These are phyloP conservation scores for Enteromius trimaculatus DNA, from an alignment of 2,797 vertebrate genomes.

Conservation along the genomic window DNA sequence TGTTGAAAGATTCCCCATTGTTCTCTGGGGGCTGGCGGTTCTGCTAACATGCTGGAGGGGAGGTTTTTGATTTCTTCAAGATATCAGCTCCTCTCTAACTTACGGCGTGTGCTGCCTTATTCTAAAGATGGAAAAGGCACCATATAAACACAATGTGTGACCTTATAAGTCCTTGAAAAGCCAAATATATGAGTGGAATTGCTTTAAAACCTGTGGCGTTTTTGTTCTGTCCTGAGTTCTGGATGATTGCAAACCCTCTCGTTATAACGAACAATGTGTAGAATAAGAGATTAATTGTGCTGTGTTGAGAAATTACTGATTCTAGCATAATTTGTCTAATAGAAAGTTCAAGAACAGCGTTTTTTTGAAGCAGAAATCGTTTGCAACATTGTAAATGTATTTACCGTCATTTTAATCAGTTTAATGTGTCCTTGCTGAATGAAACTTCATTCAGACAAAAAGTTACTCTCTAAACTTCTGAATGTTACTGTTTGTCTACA, in stretches of 20 bases:
- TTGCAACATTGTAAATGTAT: not conserved
- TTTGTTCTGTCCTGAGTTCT: not conserved
- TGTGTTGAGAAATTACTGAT: not conserved
- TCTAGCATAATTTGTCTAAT: not conserved
- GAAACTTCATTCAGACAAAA: not conserved
- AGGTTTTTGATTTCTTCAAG: constrained; percentile 64
- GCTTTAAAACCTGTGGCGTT: not conserved
- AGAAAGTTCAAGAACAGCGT: not conserved
- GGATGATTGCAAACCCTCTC: not conserved
- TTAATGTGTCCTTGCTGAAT: not conserved
- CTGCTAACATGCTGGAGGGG: constrained; percentile 46
- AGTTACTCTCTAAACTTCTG: not conserved
- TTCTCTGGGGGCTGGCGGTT: constrained; percentile 64
- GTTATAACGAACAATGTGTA: not conserved
- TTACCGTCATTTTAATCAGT: not conserved
- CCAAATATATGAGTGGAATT: not conserved
- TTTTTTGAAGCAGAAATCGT: not conserved
- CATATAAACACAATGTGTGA: not conserved
- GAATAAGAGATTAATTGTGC: not conserved
- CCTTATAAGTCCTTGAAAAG: constrained; percentile 1
- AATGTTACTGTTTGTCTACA: not conserved
- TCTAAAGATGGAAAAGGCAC: not conserved
- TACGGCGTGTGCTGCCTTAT: constrained; percentile 57
- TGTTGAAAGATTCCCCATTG: constrained; percentile 65
- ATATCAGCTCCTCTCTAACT: constrained; percentile 61